These are phyloP conservation scores for Sphenopsis melanotis DNA, from an alignment of 2,797 vertebrate genomes.

Conservation along the genomic window DNA sequence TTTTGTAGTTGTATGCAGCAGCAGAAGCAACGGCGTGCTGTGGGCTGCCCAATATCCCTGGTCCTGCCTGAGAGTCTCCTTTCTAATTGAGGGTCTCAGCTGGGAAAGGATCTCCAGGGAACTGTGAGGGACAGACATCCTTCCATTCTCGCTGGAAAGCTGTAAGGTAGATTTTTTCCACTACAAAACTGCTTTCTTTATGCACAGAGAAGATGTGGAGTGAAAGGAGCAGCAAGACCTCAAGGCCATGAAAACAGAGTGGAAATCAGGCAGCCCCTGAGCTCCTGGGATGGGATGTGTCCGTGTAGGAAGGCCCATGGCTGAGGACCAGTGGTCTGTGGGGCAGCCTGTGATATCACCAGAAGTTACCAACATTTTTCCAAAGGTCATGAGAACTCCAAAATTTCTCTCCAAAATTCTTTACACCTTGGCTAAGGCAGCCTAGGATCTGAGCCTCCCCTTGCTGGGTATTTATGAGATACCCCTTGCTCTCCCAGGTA, in stretches of 20 bases:
- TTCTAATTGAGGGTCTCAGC: background rate
- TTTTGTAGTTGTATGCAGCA: background rate
- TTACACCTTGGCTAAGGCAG: background rate
- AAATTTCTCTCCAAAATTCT: background rate
- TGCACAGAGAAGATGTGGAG: background rate
- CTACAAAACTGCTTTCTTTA: background rate
- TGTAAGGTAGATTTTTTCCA: background rate
- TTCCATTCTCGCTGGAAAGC: background rate
- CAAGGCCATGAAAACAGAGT: background rate
- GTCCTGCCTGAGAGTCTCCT: background rate
- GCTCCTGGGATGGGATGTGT: background rate
- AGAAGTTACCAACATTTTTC: background rate
- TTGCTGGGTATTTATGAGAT: conserved; percentile 2
- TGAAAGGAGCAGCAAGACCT: background rate
- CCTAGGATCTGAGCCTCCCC: background rate
- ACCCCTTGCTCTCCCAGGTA: background rate
- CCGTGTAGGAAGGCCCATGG: too few species aligned
- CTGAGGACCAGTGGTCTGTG: background rate
- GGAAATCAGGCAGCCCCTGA: background rate
- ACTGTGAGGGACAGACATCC: background rate
- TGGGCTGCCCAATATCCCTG: background rate
- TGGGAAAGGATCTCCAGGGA: background rate
- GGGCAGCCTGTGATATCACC: background rate
- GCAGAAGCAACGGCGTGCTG: background rate
- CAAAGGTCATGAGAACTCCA: background rate